Evolutionary conservation across 2,113 vertebrate species (phyloP).

Genomic region (Oncorhynchus clarkii): DNA sequence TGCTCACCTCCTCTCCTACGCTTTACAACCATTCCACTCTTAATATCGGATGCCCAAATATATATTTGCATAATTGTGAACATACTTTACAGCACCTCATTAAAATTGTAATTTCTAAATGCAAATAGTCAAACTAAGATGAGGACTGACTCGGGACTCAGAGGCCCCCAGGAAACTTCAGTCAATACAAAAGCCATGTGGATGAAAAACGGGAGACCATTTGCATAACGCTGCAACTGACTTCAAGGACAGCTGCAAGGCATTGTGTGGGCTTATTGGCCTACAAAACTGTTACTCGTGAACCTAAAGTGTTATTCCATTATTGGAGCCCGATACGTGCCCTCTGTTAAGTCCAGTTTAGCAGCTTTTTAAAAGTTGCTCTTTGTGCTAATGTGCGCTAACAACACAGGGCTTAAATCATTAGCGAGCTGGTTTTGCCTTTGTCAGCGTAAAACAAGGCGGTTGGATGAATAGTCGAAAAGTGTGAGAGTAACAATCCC

Average conservation of each 20-base stretch:
- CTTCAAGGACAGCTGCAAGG: constrained; percentile 30
- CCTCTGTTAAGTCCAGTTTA: constrained; percentile 5
- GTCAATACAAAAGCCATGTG: not conserved
- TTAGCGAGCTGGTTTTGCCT: constrained; percentile 9
- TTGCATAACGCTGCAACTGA: constrained; percentile 36
- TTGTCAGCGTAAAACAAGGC: constrained; percentile 5
- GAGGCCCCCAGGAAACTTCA: not conserved
- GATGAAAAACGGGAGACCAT: constrained; percentile 25
- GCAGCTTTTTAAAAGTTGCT: not conserved
- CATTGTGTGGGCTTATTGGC: constrained; percentile 28
- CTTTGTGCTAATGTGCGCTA: constrained; percentile 20
- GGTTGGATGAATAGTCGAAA: not conserved
- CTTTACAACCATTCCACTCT: constrained; percentile 33
- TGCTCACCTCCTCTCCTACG: constrained; percentile 6
- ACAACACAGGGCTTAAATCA: constrained; percentile 22
- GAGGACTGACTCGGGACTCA: not conserved
- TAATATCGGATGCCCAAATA: constrained; percentile 37
- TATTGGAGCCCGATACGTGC: constrained; percentile 1
- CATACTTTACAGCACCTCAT: constrained; percentile 53
- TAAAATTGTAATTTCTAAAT: constrained; percentile 43
- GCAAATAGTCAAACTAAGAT: constrained; percentile 45
- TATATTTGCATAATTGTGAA: constrained; percentile 67
- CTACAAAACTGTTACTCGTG: constrained; percentile 20
- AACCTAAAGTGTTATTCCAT: constrained; percentile 19
- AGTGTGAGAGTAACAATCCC: not conserved